Conservation (phyloP, 1,140 invertebrate genomes). For the Drosophila ananassae region DNA sequence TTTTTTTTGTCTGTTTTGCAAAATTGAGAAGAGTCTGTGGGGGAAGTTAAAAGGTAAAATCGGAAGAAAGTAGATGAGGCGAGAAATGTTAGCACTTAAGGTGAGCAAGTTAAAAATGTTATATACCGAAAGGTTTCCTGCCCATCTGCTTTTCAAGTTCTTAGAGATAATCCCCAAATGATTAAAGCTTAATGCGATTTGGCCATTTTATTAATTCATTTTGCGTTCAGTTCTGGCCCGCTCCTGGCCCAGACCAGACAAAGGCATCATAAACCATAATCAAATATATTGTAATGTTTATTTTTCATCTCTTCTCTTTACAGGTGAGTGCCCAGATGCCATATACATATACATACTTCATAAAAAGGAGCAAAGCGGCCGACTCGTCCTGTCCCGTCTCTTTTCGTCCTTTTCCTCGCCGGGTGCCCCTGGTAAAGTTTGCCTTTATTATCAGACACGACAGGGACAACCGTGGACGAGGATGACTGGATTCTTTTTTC, state of each 20-base stretch:
- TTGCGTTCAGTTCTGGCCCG: slow-evolving; percentile 48
- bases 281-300: slow-evolving; percentile 80
- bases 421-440: slow-evolving; percentile 57
- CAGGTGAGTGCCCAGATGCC: slow-evolving; percentile 60
- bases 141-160: too few species aligned
- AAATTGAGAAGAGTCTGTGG: slow-evolving; percentile 29
- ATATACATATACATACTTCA: slow-evolving; percentile 39
- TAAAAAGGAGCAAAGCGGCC: slow-evolving; percentile 48
- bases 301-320: slow-evolving; percentile 64
- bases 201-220: slow-evolving; percentile 65
- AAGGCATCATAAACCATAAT: slow-evolving; percentile 72
- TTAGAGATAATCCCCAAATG: background rate
- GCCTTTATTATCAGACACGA: slow-evolving; percentile 70
- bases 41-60: slow-evolving; percentile 13
- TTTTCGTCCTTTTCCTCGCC: slow-evolving; percentile 1
- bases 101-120: background rate
- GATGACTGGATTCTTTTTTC: slow-evolving; percentile 19
- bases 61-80: background rate
- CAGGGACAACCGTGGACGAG: slow-evolving; percentile 53
- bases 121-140: too few species aligned
- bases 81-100: background rate
- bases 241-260: slow-evolving; percentile 41
- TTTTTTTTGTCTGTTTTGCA: slow-evolving; percentile 33
- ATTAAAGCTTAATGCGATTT: slow-evolving; percentile 6
- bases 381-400: background rate